Conservation (phyloP, 2,888 invertebrate species). For the Melinopterus prodromus region DNA sequence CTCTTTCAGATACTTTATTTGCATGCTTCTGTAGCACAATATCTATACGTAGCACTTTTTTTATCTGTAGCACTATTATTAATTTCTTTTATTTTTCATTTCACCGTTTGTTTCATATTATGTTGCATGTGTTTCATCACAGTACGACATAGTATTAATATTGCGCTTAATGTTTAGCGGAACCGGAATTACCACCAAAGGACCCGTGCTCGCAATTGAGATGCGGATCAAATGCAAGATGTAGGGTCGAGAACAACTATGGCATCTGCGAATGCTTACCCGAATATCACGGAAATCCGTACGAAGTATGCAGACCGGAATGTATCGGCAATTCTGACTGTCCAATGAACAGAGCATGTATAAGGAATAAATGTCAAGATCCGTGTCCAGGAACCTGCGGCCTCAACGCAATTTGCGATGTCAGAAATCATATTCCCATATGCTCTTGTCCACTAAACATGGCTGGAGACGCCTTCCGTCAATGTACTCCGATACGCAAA, state of each 20-base stretch:
- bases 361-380: constrained; percentile 83
- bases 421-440: constrained; percentile 72
- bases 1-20: constrained; percentile 25
- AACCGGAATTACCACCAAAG: constrained; percentile 39
- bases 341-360: constrained; percentile 80
- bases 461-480: constrained; percentile 65
- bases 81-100: not conserved
- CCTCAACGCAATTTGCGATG: constrained; percentile 79
- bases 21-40: constrained; percentile 30
- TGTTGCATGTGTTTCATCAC: constrained; percentile 15
- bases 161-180: constrained; percentile 36
- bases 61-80: constrained; percentile 21
- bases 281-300: constrained; percentile 79
- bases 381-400: constrained; percentile 87
- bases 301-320: constrained; percentile 81
- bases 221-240: constrained; percentile 78
- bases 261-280: constrained; percentile 79
- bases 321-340: constrained; percentile 89
- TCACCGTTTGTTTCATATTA: not conserved
- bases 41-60: constrained; percentile 27
- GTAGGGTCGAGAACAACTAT: constrained; percentile 73
- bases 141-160: constrained; percentile 26
- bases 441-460: constrained; percentile 67
- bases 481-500: constrained; percentile 54
- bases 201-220: constrained; percentile 75